Conservation (phyloP, 2,888 invertebrate genomes). For the Drosophila trichaetosa region DNA sequence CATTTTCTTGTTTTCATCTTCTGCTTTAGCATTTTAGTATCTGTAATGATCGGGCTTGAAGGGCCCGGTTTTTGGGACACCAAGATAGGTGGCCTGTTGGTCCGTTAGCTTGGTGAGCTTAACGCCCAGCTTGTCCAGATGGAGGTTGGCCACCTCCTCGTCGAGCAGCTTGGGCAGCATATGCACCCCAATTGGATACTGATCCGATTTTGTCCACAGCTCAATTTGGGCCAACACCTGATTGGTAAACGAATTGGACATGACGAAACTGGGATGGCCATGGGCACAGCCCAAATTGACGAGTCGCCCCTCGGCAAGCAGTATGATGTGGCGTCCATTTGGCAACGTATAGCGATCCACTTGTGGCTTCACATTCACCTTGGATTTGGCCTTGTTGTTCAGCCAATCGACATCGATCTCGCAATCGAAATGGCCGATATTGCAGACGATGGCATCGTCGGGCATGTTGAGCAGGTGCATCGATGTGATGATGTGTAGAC, state of each 20-base stretch:
- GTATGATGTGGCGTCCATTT: conserved; percentile 96
- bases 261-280: conserved; percentile 99
- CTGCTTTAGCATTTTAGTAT: conserved; percentile 87
- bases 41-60: conserved; percentile 99
- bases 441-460: conserved; percentile 98
- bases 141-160: conserved; percentile 98
- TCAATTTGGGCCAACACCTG: conserved; percentile 99
- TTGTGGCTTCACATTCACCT: conserved; percentile 98
- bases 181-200: conserved; percentile 95
- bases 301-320: conserved; percentile 97
- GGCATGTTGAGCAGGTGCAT: conserved; percentile 96
- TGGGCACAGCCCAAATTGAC: conserved; percentile 99
- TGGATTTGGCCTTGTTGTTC: conserved; percentile 93
- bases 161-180: conserved; percentile 98
- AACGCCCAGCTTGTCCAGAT: conserved; percentile 97
- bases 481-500: conserved; percentile 95
- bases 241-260: conserved; percentile 99
- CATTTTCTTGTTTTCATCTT: background rate
- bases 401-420: conserved; percentile 99
- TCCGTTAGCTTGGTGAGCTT: conserved; percentile 95
- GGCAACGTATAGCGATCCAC: conserved; percentile 96
- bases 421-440: conserved; percentile 99
- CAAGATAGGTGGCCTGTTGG: conserved; percentile 96
- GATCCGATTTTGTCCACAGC: conserved; percentile 94
- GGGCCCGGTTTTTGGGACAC: conserved; percentile 94